Percentiles rank a stretch among this genome's conserved stretches.
Conservation (phyloP, 1,140 invertebrate genomes). For the Drosophila repleta region DNA sequence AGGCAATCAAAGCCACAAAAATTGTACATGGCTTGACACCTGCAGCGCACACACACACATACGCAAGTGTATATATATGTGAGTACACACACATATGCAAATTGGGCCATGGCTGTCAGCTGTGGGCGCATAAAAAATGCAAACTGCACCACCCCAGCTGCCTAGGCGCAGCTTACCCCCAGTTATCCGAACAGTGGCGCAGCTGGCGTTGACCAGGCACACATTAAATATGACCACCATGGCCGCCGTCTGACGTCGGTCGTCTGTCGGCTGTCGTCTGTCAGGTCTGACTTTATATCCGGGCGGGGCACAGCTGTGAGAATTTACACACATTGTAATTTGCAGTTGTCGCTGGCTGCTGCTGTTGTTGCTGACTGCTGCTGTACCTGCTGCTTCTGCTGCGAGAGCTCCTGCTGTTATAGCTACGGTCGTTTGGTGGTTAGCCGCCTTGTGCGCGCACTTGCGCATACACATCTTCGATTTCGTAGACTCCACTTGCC, state of each 20-base stretch:
- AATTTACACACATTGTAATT: constrained; percentile 76
- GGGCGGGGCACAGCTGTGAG: constrained; percentile 42
- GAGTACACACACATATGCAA: constrained; percentile 16
- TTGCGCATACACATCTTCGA: constrained; percentile 67
- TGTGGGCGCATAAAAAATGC: constrained; percentile 79
- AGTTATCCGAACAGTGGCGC: constrained; percentile 34
- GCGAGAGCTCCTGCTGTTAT: neutral
- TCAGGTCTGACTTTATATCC: constrained; percentile 73
- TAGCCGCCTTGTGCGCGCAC: constrained; percentile 70
- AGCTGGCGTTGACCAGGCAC: constrained; percentile 63
- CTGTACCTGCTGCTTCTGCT: neutral
- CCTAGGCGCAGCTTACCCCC: neutral
- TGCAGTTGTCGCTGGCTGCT: constrained; percentile 27
- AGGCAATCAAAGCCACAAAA: constrained; percentile 77
- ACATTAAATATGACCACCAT: constrained; percentile 75
- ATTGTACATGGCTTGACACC: constrained; percentile 67
- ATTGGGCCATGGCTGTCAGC: constrained; percentile 60
- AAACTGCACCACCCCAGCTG: constrained; percentile 24
- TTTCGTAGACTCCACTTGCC: constrained; percentile 40
- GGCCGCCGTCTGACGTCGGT: constrained; percentile 50
- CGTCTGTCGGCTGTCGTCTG: constrained; percentile 24
- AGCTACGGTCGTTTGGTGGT: constrained; percentile 75
- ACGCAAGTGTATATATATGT: neutral
- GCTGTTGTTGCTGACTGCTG: constrained; percentile 6
- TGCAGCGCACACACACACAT: constrained; percentile 34